Base-by-base conservation (phyloP, 1,140 invertebrate species). In the Artemia franciscana region DNA sequence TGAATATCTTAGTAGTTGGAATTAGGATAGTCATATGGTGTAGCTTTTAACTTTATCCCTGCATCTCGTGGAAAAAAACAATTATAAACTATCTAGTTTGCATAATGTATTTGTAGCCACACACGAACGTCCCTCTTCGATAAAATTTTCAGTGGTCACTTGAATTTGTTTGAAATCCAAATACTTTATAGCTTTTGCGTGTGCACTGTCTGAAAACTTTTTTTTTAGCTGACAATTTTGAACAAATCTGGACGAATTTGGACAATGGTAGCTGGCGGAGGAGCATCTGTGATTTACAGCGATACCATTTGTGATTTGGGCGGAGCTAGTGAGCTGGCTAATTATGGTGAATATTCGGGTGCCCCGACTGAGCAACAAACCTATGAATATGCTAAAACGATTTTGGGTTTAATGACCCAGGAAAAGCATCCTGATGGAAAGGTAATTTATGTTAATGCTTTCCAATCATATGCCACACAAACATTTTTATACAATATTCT, bases 231-330 rank as follows among this genome's bases (percentile, higher is more conserved):
- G 62, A 97, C 92, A 0, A 88, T 97, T 66, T 74, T 97, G 7
- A 96, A 96, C 75, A 83, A 88, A 65, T 81, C 80, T 56, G 96
- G 96, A 4, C 81, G 93, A 24, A 94, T 99, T 65, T 99, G 96
- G 96, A 98, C 96, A 0, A 98, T 99, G 95, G 96, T 98, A 57
- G 96, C 96, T 58, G 96, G 96, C 61, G 96, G 96, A 66, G 96
- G 95, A 26, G 94, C 96, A 3, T 98, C 93, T 57, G 96, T 99
- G n/a, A 96, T 98, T 67, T 99, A 98, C 76, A 89, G 89, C 23
- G 96, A 99, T 73, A 99, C 96, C 0, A 92, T 99, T 68, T 98
- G 95, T 75, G 94, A 98, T 72, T 76, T 97, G 58, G 95, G 94
- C 4, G 92, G 89, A 3, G 84, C 92, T 4, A 72, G 73, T 1